A percentile compares a stretch with the other conserved stretches of the same genome.
phyloP scores from a whole-genome alignment of 92 coral and sea anemone genomes.

The Epizoanthus fatuus region DNA sequence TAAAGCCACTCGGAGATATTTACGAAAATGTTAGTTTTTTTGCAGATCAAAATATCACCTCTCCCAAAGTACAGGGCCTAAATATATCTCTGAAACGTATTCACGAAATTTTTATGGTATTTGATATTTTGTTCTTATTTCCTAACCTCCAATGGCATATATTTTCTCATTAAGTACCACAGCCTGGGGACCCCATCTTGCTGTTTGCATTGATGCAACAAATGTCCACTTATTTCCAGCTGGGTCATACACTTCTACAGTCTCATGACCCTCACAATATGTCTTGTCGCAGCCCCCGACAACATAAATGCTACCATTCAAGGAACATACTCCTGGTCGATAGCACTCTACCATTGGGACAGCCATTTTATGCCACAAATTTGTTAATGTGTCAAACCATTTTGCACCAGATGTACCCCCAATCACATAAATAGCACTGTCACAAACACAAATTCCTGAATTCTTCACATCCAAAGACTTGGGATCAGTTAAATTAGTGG shows the following conservation, averaged over 20 bases:
- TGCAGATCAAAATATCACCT: no score
- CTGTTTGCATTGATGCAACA: conserved; percentile 46
- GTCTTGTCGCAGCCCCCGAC: conserved; percentile 72
- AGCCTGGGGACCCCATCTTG: conserved; percentile 71
- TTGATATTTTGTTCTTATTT: no score
- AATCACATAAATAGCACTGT: conserved; percentile 50
- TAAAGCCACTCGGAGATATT: no score
- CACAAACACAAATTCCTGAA: conserved; percentile 34
- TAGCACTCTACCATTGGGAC: conserved; percentile 41
- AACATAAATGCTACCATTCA: conserved; percentile 51
- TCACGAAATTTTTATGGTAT: no score
- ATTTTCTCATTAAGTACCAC: conserved; percentile 46
- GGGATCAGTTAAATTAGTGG: background rate
- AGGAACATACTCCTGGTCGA: conserved; percentile 70
- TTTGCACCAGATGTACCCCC: conserved; percentile 63
- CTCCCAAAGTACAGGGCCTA: no score
- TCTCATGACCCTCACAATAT: conserved; percentile 44
- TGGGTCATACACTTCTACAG: conserved; percentile 50
- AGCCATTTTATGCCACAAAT: conserved; percentile 45
- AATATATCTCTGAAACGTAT: no score
- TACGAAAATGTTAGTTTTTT: no score
- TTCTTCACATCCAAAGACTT: conserved; percentile 26
- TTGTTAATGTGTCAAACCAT: conserved; percentile 31
- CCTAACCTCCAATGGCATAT: conserved; percentile 80
- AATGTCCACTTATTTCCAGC: conserved; percentile 38